Percentiles rank a stretch among this genome's conserved stretches.
Conservation (phyloP, 2,113 vertebrate genomes). For the Plecturocebus donacophilus region DNA sequence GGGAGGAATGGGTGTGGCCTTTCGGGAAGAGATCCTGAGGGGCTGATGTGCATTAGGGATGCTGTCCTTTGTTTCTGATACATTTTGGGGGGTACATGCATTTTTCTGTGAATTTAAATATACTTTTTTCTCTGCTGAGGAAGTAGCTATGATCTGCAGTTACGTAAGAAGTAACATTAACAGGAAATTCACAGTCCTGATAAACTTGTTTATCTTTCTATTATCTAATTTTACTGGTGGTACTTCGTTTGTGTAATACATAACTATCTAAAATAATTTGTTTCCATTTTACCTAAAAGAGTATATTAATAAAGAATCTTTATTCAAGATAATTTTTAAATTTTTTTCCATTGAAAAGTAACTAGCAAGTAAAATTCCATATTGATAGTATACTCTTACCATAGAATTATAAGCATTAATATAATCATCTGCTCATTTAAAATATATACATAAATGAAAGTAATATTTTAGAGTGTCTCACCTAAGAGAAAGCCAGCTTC, state of each 20-base stretch:
- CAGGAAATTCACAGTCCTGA: not conserved
- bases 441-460: slow-evolving; percentile 25
- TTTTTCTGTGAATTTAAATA: not conserved
- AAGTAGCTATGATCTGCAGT: not conserved
- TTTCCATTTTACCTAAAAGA: slow-evolving; percentile 5
- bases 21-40: not conserved
- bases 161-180: not conserved
- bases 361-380: not conserved
- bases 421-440: not conserved
- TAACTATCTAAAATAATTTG: not conserved
- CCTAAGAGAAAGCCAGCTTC: not conserved
- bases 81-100: not conserved
- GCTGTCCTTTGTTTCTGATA: not conserved
- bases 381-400: not conserved
- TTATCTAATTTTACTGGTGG: not conserved
- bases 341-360: slow-evolving; percentile 33
- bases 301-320: slow-evolving; percentile 17
- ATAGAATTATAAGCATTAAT: not conserved
- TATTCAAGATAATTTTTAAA: slow-evolving; percentile 12
- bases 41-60: not conserved
- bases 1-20: not conserved
- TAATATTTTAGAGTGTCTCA: not conserved
- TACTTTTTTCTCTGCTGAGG: not conserved
- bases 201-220: not conserved
- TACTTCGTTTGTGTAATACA: not conserved